phyloP scores from a whole-genome alignment of 1,140 invertebrate genomes.

The Drosophila navojoa region DNA sequence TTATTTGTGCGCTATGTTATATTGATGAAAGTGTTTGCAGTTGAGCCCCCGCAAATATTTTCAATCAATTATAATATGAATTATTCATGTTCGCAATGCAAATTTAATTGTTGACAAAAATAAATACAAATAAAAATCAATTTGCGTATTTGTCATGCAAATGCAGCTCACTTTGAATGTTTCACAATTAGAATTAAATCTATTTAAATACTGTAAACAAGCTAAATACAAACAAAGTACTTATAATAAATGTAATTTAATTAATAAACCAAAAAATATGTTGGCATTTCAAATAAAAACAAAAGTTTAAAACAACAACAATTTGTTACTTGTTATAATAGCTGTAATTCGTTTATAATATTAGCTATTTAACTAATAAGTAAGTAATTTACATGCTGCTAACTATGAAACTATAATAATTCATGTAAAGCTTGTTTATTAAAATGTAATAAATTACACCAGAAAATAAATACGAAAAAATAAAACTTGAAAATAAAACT shows the following conservation, averaged over 20 bases:
- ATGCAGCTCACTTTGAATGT: constrained; percentile 26
- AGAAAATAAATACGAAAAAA: constrained; percentile 5
- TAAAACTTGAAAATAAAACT: no score
- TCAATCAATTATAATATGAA: constrained; percentile 51
- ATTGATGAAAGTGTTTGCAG: constrained; percentile 69
- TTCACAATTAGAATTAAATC: constrained; percentile 45
- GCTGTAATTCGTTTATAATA: constrained; percentile 27
- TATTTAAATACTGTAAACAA: constrained; percentile 13
- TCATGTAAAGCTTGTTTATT: constrained; percentile 24
- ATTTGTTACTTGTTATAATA: constrained; percentile 57
- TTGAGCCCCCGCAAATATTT: constrained; percentile 76
- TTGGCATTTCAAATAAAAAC: constrained; percentile 55
- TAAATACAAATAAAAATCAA: constrained; percentile 3
- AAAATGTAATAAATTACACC: constrained; percentile 29
- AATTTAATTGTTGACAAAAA: background rate
- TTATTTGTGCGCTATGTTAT: background rate
- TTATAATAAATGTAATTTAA: constrained; percentile 45
- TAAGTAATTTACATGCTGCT: constrained; percentile 29
- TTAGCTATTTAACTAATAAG: constrained; percentile 17
- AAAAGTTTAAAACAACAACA: constrained; percentile 21
- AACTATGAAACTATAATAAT: constrained; percentile 1
- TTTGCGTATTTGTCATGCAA: constrained; percentile 8
- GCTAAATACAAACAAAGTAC: constrained; percentile 4
- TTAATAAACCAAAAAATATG: constrained; percentile 20
- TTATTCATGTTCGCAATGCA: constrained; percentile 2